Percentiles rank a stretch among this genome's conserved stretches.
Conservation (phyloP, 92 coral and sea anemone species). For the Nematostella vectensis region DNA sequence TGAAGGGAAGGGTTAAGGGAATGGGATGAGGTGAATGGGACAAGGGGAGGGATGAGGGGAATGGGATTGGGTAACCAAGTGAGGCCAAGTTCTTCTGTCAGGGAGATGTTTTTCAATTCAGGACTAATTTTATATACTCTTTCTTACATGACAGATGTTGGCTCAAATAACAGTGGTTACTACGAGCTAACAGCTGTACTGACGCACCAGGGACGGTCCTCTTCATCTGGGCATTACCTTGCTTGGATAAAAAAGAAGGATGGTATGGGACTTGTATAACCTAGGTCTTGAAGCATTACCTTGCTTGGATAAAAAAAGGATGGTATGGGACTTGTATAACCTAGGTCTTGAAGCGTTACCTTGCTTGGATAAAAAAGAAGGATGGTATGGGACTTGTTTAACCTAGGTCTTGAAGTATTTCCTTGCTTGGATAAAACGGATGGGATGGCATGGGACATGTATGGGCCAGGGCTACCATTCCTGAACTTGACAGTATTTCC, state of each 20-base stretch:
- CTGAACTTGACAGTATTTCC: constrained; percentile 95
- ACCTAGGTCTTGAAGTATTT: neutral
- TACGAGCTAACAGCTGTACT: constrained; percentile 87
- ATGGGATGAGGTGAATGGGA: too few species aligned
- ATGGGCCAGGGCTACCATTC: too few species aligned
- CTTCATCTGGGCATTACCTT: constrained; percentile 96
- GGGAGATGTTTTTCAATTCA: too few species aligned
- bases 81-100: too few species aligned
- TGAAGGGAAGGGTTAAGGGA: too few species aligned
- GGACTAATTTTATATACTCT: neutral
- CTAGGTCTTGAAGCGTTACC: too few species aligned
- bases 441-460: too few species aligned
- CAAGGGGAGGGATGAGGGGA: too few species aligned
- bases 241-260: constrained; percentile 87
- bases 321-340: too few species aligned
- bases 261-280: too few species aligned
- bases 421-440: neutral
- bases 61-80: too few species aligned
- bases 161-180: constrained; percentile 94
- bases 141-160: constrained; percentile 36
- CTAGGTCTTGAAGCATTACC: neutral
- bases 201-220: constrained; percentile 98
- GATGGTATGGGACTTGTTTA: constrained; percentile 10
- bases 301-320: neutral
- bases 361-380: constrained; percentile 86